Conservation (phyloP, 1,140 invertebrate species). For the Lordiphosa stackelbergi region DNA sequence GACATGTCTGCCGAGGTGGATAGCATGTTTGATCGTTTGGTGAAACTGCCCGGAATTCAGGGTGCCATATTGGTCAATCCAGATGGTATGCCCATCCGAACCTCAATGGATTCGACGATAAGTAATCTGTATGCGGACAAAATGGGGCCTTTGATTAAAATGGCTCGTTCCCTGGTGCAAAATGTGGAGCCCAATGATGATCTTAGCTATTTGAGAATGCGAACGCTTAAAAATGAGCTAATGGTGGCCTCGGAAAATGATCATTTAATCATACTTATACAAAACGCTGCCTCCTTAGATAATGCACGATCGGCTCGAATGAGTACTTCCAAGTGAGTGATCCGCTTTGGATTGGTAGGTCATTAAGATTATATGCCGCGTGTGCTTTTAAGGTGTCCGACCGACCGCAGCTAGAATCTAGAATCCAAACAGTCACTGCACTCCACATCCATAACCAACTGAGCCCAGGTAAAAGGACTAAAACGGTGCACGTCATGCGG, state of each 20-base stretch:
- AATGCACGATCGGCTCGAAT: constrained; percentile 4
- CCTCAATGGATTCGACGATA: not conserved
- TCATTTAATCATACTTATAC: constrained; percentile 35
- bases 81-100: constrained; percentile 12
- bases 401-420: too few relatives aligned
- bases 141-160: constrained; percentile 12
- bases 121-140: constrained; percentile 9
- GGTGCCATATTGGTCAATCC: constrained; percentile 27
- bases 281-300: constrained; percentile 13
- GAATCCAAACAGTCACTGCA: not conserved
- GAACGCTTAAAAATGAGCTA: constrained; percentile 21
- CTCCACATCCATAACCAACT: not conserved
- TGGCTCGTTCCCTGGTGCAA: constrained; percentile 17
- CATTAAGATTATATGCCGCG: not conserved
- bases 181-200: constrained; percentile 27
- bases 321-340: constrained; percentile 1
- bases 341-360: not conserved
- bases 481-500: constrained; percentile 45
- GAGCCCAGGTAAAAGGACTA: constrained; percentile 13
- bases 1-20: constrained; percentile 5
- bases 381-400: not conserved
- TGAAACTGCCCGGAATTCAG: constrained; percentile 19
- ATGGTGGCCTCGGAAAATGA: constrained; percentile 34
- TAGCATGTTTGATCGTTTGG: constrained; percentile 19
- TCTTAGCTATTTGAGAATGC: constrained; percentile 28